Evolutionary conservation across 2,797 vertebrate species (phyloP).

Genomic region (Leptatherina wallacei): DNA sequence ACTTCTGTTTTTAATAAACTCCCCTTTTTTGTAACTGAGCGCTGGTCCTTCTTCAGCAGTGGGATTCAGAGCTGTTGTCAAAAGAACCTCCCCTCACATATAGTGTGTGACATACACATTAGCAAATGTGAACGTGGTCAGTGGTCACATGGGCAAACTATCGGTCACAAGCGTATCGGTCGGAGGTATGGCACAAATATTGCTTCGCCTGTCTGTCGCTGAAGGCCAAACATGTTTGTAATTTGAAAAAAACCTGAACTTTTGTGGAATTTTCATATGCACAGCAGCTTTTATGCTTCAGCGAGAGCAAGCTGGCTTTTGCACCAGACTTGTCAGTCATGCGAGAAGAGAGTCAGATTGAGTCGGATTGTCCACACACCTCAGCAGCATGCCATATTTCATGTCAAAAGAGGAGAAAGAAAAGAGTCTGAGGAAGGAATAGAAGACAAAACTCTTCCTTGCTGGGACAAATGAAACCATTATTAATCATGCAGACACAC

Average conservation of each 20-base stretch:
- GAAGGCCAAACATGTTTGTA: constrained; percentile 7
- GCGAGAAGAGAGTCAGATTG: constrained; percentile 9
- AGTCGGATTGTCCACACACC: constrained; percentile 2
- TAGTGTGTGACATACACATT: too few relatives aligned
- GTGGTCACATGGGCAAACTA: too few relatives aligned
- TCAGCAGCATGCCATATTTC: constrained; percentile 11
- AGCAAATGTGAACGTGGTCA: too few relatives aligned
- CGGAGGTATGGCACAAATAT: neutral
- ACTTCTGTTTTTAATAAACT: too few relatives aligned
- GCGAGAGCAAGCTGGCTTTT: constrained; percentile 50
- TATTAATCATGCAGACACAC: constrained; percentile 21
- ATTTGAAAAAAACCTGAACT: constrained; percentile 11
- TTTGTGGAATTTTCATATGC: constrained; percentile 8
- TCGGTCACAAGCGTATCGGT: too few relatives aligned
- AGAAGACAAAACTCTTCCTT: neutral
- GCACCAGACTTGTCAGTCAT: constrained; percentile 25
- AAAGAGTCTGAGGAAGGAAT: neutral
- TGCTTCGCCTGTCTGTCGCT: constrained; percentile 1
- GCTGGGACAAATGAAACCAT: neutral
- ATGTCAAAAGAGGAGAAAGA: neutral
- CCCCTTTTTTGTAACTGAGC: too few relatives aligned
- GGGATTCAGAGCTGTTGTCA: too few relatives aligned
- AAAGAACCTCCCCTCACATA: too few relatives aligned
- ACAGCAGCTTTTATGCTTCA: neutral
- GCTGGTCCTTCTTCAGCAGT: too few relatives aligned